Conservation (phyloP, 2,797 vertebrate species). For the Staurois parvus region DNA sequence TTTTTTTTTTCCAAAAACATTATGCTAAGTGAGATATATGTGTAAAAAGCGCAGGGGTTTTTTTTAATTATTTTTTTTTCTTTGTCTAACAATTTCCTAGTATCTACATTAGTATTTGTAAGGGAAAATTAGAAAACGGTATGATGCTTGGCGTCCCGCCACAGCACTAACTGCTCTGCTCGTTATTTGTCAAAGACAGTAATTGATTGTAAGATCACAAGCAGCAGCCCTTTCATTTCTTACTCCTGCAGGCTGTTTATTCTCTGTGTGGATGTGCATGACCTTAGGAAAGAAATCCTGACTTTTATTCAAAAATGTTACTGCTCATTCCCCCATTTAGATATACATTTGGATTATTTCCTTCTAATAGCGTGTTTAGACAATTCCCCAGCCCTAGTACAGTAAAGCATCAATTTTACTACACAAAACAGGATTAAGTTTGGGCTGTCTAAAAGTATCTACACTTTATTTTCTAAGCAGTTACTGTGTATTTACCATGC, state of each 20-base stretch:
- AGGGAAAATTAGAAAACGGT: conserved; percentile 54
- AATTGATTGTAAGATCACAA: conserved; percentile 66
- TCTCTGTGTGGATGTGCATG: conserved; percentile 15
- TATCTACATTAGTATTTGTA: conserved; percentile 65
- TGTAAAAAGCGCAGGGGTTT: neutral
- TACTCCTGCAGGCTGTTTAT: conserved; percentile 36
- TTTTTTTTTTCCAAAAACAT: neutral
- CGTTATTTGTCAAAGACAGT: conserved; percentile 67
- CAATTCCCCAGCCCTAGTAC: neutral
- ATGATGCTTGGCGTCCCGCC: conserved; percentile 68
- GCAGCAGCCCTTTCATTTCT: conserved; percentile 57
- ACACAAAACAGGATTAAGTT: neutral
- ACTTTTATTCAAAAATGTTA: neutral
- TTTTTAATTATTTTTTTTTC: conserved; percentile 53
- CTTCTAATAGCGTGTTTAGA: neutral
- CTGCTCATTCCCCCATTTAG: neutral
- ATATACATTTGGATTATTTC: neutral
- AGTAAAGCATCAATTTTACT: neutral
- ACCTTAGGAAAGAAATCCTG: conserved; percentile 32
- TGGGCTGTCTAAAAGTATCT: neutral
- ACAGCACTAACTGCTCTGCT: conserved; percentile 63
- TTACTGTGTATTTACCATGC: neutral
- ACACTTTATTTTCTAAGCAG: neutral
- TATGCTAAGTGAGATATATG: neutral
- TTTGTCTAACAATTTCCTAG: conserved; percentile 62